These are phyloP conservation scores for Microcaecilia unicolor DNA, from an alignment of 2,797 vertebrate species.

Conservation along the genomic window DNA sequence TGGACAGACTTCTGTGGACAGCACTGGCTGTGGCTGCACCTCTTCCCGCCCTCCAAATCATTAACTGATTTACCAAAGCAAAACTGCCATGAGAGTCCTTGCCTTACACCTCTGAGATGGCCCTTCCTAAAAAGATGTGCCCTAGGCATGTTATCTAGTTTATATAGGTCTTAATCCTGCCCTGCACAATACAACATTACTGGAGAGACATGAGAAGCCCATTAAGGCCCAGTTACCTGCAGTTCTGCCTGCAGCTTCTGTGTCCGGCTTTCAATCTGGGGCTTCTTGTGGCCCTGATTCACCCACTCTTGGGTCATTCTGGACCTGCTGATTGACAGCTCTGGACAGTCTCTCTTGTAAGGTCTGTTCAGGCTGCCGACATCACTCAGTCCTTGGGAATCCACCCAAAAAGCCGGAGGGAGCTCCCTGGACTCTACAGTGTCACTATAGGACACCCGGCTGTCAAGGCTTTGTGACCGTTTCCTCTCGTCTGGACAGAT, in stretches of 20 bases:
- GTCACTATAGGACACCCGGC: conserved; percentile 1
- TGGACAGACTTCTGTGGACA: too few species aligned
- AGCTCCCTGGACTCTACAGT: background rate
- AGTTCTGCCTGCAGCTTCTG: background rate
- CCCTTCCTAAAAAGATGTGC: too few species aligned
- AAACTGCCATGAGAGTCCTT: too few species aligned
- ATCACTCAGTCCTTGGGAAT: conserved; percentile 1
- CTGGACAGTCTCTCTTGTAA: background rate
- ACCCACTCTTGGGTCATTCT: conserved; percentile 35
- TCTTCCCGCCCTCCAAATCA: too few species aligned
- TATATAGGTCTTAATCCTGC: too few species aligned
- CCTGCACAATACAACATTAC: too few species aligned
- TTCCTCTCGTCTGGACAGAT: conserved; percentile 47
- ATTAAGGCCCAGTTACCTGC: background rate
- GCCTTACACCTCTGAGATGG: too few species aligned
- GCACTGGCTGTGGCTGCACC: too few species aligned
- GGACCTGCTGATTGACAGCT: background rate
- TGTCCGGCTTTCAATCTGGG: background rate
- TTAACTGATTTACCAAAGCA: too few species aligned
- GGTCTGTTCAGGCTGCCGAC: conserved; percentile 24
- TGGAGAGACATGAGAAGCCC: background rate
- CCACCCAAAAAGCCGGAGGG: background rate
- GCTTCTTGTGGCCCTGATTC: conserved; percentile 21
- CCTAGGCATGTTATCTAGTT: too few species aligned
- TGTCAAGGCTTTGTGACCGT: conserved; percentile 74